A percentile compares a stretch with the other conserved stretches of the same genome.
phyloP scores from a whole-genome alignment of 1,140 invertebrate genomes.

The Palaemon carinicauda region DNA sequence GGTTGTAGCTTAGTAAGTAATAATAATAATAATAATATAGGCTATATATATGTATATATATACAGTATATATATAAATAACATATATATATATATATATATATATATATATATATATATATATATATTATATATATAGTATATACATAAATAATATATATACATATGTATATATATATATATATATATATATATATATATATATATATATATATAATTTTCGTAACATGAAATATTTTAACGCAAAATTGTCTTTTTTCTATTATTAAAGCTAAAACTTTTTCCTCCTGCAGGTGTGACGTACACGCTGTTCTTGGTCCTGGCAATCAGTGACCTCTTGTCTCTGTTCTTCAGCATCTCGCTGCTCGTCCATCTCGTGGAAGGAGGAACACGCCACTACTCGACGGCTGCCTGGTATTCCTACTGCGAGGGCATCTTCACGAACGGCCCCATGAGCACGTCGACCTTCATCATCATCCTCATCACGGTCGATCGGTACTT shows the following conservation, averaged over 20 bases:
- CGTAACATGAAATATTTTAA: background rate
- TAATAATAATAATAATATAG: too few relatives aligned
- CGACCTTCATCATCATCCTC: constrained; percentile 61
- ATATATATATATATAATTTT: too few relatives aligned
- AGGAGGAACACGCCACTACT: constrained; percentile 49
- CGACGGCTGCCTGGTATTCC: constrained; percentile 60
- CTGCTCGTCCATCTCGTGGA: constrained; percentile 60
- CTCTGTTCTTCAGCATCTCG: constrained; percentile 60
- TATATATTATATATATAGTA: too few relatives aligned
- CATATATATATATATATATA: too few relatives aligned
- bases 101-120: too few relatives aligned
- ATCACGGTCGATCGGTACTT: constrained; percentile 62
- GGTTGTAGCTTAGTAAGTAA: too few relatives aligned
- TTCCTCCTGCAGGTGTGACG: constrained; percentile 57
- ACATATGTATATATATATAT: too few relatives aligned
- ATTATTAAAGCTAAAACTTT: background rate
- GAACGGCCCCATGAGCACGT: constrained; percentile 61
- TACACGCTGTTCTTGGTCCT: constrained; percentile 62
- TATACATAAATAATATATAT: too few relatives aligned
- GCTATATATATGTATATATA: too few relatives aligned
- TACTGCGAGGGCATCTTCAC: constrained; percentile 61
- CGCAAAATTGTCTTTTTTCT: background rate
- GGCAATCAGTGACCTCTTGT: constrained; percentile 61
- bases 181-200: too few relatives aligned
- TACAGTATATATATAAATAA: too few relatives aligned